These are phyloP conservation scores for Ptilodon capucinus DNA, from an alignment of 2,888 invertebrate species.

Conservation along the genomic window DNA sequence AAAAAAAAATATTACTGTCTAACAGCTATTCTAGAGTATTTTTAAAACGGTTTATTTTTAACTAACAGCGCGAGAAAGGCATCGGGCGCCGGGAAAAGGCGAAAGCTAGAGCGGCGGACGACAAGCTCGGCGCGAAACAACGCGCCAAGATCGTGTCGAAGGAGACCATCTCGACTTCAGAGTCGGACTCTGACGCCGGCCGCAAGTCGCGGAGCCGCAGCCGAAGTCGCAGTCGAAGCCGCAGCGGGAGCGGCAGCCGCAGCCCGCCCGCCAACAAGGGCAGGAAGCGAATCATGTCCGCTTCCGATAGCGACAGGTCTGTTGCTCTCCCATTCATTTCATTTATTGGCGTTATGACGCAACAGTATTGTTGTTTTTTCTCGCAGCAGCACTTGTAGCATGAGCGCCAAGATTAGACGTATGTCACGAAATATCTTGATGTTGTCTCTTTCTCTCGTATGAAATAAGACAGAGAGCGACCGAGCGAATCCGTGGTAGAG, in stretches of 20 bases:
- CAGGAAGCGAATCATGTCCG: conserved; percentile 84
- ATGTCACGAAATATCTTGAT: no score
- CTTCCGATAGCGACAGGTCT: conserved; percentile 82
- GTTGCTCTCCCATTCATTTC: no score
- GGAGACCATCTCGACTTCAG: conserved; percentile 96
- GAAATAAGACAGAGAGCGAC: no score
- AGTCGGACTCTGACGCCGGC: conserved; percentile 86
- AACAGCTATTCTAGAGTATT: no score
- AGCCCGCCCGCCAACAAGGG: conserved; percentile 72
- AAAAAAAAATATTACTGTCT: no score
- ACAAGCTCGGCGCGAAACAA: conserved; percentile 91
- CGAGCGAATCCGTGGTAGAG: no score
- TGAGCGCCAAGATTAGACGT: no score
- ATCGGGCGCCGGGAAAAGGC: conserved; percentile 70
- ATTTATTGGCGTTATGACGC: no score
- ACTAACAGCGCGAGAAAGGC: conserved; percentile 62
- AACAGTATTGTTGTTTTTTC: no score
- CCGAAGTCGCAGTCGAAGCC: conserved; percentile 46
- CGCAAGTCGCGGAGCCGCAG: conserved; percentile 58
- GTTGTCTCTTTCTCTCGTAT: no score
- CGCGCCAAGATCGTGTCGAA: conserved; percentile 95
- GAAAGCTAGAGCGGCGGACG: conserved; percentile 71
- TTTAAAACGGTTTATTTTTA: neutral
- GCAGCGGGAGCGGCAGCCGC: conserved; percentile 72
- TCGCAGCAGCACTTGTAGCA: no score